Evolutionary conservation across 2,113 vertebrate species (phyloP).

Genomic region (Eidolon helvum): DNA sequence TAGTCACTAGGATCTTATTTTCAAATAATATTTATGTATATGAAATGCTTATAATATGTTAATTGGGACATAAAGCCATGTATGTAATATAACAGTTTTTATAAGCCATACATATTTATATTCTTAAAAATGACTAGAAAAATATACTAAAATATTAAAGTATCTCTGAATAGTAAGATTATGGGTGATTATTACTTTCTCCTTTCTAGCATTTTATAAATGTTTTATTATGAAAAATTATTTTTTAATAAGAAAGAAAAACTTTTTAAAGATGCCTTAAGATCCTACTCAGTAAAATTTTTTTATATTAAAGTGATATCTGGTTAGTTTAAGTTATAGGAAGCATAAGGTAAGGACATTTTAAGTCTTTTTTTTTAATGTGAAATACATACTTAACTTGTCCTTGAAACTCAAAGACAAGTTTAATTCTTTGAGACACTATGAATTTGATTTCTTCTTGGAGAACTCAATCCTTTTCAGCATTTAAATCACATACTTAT

Average conservation of each 20-base stretch:
- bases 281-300: not conserved
- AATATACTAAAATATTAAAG: not conserved
- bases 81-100: not conserved
- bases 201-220: not conserved
- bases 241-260: conserved; percentile 21
- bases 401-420: conserved; percentile 7
- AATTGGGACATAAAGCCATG: not conserved
- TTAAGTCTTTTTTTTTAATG: not conserved
- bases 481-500: not conserved
- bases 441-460: conserved; percentile 23
- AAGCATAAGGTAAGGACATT: not conserved
- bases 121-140: not conserved
- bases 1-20: not conserved
- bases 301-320: conserved; percentile 16
- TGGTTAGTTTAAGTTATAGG: not conserved
- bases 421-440: not conserved
- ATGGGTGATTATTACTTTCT: not conserved
- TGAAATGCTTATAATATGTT: not conserved
- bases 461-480: not conserved
- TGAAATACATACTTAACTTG: not conserved
- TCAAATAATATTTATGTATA: not conserved
- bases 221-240: not conserved
- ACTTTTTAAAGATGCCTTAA: not conserved
- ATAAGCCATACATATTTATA: not conserved
- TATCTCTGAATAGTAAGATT: not conserved